phyloP scores from a whole-genome alignment of 1,140 invertebrate species.

The Drosophila dunni region DNA sequence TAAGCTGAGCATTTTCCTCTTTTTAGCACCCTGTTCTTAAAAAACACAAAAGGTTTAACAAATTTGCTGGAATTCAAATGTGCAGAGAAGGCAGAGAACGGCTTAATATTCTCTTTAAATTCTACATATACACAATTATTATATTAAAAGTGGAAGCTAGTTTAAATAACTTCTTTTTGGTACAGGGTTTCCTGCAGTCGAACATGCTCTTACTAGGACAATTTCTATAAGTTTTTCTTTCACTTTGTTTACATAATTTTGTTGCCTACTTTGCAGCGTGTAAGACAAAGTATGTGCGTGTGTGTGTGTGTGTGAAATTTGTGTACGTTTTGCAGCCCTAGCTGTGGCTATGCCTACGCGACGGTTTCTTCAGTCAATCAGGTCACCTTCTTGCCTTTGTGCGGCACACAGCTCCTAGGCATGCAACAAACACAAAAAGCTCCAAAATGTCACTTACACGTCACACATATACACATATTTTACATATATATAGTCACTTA shows the following conservation, averaged over 20 bases:
- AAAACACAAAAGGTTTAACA: too few relatives aligned
- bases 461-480: neutral
- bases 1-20: constrained; percentile 18
- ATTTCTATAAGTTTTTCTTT: neutral
- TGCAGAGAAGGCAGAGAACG: too few relatives aligned
- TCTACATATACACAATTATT: too few relatives aligned
- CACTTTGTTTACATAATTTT: constrained; percentile 32
- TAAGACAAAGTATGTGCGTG: constrained; percentile 19
- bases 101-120: too few relatives aligned
- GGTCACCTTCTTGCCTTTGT: constrained; percentile 41
- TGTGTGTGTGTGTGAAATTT: constrained; percentile 8
- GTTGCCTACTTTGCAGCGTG: constrained; percentile 36
- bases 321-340: constrained; percentile 1
- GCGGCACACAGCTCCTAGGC: constrained; percentile 11
- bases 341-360: neutral
- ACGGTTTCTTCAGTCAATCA: constrained; percentile 29
- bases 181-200: neutral
- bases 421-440: constrained; percentile 9
- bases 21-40: neutral
- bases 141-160: too few relatives aligned
- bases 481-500: neutral
- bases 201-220: too few relatives aligned
- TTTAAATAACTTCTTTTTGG: neutral
- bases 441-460: constrained; percentile 17
- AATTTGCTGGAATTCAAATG: too few relatives aligned